Evolutionary conservation across 30 jellyfish, hydroid and myxozoan species (phyloP).

Genomic region (Mastigias papua): DNA sequence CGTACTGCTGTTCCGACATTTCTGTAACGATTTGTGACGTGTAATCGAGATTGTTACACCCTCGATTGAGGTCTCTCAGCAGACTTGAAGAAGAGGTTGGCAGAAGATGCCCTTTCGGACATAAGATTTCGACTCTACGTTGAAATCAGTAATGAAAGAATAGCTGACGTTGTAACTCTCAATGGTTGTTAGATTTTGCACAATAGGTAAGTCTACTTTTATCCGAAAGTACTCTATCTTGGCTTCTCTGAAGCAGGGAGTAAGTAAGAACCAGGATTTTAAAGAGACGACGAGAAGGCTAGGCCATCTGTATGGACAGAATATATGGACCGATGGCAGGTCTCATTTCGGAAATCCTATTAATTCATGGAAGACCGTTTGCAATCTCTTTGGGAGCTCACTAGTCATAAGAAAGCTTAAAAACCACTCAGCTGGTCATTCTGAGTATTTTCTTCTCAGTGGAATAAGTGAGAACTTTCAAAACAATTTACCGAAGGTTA

Average conservation of each 20-base stretch:
- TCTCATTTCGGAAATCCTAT: not conserved
- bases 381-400: not conserved
- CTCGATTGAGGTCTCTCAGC: too few relatives aligned
- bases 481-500: not conserved
- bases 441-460: not conserved
- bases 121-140: too few relatives aligned
- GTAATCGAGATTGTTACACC: too few relatives aligned
- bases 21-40: too few relatives aligned
- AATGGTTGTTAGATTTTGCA: not conserved
- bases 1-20: too few relatives aligned
- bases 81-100: not conserved
- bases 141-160: too few relatives aligned
- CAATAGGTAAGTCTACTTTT: not conserved
- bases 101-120: too few relatives aligned
- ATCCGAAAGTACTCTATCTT: not conserved
- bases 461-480: not conserved
- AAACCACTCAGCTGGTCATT: not conserved
- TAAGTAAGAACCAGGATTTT: not conserved
- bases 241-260: not conserved
- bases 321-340: not conserved
- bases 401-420: not conserved
- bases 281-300: not conserved
- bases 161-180: too few relatives aligned
- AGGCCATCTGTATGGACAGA: not conserved
- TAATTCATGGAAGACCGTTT: not conserved